phyloP scores from a whole-genome alignment of 2,797 vertebrate genomes.

The Decapterus maruadsi region DNA sequence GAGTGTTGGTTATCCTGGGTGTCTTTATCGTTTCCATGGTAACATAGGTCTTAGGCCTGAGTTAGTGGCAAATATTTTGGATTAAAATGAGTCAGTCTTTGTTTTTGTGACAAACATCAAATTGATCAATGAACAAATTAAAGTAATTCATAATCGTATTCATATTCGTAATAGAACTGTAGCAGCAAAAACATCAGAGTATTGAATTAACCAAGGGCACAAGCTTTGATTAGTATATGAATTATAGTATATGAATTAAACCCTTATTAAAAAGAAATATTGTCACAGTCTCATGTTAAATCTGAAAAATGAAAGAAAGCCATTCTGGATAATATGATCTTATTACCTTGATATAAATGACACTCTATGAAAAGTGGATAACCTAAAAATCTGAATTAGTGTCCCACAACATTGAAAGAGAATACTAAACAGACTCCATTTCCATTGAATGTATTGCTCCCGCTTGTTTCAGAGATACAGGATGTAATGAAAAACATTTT shows the following conservation, averaged over 20 bases:
- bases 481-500: slow-evolving; percentile 60
- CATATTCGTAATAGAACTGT: neutral
- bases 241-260: too few relatives aligned
- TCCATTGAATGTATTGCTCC: slow-evolving; percentile 16
- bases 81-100: too few relatives aligned
- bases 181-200: neutral
- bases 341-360: neutral
- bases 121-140: too few relatives aligned
- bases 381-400: neutral
- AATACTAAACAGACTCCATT: slow-evolving; percentile 1
- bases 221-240: neutral
- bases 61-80: too few relatives aligned
- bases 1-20: too few relatives aligned
- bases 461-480: slow-evolving; percentile 37
- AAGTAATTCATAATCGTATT: too few relatives aligned
- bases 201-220: neutral
- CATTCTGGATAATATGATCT: neutral
- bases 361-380: neutral
- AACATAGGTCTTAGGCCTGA: too few relatives aligned
- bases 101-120: too few relatives aligned
- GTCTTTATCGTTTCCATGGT: too few relatives aligned
- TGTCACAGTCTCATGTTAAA: too few relatives aligned
- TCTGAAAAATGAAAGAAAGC: too few relatives aligned
- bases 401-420: neutral
- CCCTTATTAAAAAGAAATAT: neutral